phyloP scores from a whole-genome alignment of 2,888 invertebrate genomes.

The Metacarcinus magister region DNA sequence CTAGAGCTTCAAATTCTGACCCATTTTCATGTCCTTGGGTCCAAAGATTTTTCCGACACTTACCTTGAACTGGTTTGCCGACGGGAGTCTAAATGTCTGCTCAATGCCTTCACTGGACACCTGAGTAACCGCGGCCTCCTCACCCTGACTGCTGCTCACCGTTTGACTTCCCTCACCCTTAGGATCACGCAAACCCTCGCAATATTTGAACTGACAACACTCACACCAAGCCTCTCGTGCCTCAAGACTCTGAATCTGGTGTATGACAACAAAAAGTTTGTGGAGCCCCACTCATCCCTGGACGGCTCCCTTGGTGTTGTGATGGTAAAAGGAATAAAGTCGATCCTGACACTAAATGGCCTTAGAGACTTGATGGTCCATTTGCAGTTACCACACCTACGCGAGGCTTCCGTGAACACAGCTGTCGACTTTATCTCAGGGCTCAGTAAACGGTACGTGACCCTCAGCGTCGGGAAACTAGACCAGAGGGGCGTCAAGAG shows the following conservation, averaged over 20 bases:
- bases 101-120: conserved; percentile 18
- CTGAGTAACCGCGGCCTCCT: neutral
- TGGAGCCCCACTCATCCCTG: neutral
- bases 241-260: neutral
- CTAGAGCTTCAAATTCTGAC: neutral
- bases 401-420: neutral
- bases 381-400: conserved; percentile 16
- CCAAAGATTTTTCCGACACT: neutral
- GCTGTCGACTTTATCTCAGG: conserved; percentile 55
- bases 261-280: conserved; percentile 23
- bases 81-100: neutral
- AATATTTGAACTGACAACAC: neutral
- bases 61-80: conserved; percentile 56
- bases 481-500: neutral
- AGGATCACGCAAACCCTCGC: neutral
- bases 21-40: neutral
- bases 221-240: neutral
- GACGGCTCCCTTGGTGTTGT: neutral
- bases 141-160: neutral
- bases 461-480: neutral
- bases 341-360: neutral
- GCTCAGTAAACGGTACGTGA: conserved; percentile 31
- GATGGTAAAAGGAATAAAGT: neutral
- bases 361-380: neutral
- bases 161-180: neutral